Evolutionary conservation across 2,113 vertebrate species (phyloP), one percentile per base, ranked within the genome.

Genomic region (Onychostruthus taczanowskii): DNA sequence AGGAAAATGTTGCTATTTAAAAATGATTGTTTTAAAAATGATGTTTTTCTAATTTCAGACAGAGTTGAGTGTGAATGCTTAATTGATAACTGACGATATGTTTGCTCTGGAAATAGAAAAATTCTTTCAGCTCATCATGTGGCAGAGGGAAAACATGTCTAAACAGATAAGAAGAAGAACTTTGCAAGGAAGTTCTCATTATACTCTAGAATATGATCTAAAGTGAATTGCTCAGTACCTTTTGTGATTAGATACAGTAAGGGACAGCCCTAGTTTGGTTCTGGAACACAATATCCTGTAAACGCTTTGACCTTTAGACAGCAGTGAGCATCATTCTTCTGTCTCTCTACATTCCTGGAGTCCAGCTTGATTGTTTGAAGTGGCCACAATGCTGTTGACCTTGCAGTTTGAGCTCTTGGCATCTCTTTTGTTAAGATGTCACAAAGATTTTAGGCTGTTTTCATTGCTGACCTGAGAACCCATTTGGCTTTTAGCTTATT

Each of bases 381-480:
- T 98, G 95, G 89, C 89, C 79, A 47, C 81, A 90, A 33, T 67
- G 49, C 73, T 97, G 92, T 96, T 98, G 96, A 97, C 96, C 93
- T 96, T 97, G 90, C 84, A 92, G 89, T 94, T 92, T 93, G 96
- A 96, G 93, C 97, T 94, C 78, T 95, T 89, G 84, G 86, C 92
- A 95, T 94, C 72, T 94, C 96, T 94, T 97, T 97, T 98, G 96
- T 98, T 95, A 92, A 97, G 94, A 97, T 98, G 98, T 98, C 97
- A 97, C 94, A 97, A 97, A 97, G 96, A 92, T 96, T 97, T 97
- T 94, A 92, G 75, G 89, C 95, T 98, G 96, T 97, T 98, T 98
- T 97, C 66, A 95, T 96, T 97, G 93, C 91, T 87, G 85, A 97
- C 86, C 96, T 96, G 97, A 97, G 83, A 93, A 95, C 88, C 96